Evolutionary conservation across 1,140 invertebrate species (phyloP).

Genomic region (Panagrolaimus sp.): DNA sequence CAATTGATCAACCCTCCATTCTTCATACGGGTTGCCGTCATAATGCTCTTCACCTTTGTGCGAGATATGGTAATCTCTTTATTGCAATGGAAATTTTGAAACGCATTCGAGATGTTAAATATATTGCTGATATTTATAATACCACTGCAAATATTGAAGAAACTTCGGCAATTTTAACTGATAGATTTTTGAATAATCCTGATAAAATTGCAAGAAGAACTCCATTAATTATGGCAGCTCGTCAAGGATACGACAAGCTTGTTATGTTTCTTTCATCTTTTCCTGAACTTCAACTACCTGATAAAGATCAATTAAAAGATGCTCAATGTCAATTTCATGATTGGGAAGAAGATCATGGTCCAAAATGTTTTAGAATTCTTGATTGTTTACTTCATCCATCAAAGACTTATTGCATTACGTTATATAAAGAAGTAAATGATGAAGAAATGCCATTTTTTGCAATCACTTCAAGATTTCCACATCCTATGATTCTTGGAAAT

Average conservation of each 20-base stretch:
- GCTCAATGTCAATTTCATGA: neutral
- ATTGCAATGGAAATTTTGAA: conserved; percentile 2
- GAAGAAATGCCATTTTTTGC: neutral
- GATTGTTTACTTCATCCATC: neutral
- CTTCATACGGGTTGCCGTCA: neutral
- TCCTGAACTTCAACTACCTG: neutral
- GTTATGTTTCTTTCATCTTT: neutral
- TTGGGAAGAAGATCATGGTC: neutral
- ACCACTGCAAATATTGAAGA: neutral
- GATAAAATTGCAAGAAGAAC: neutral
- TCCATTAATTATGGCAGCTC: neutral
- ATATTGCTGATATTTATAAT: neutral
- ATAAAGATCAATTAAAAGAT: too few relatives aligned
- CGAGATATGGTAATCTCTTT: neutral
- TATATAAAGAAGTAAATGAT: neutral
- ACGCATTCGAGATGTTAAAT: neutral
- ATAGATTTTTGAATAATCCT: neutral
- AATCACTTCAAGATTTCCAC: neutral
- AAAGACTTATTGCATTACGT: neutral
- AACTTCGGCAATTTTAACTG: neutral
- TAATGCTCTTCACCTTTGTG: neutral
- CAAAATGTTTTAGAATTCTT: neutral
- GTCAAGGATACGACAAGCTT: neutral
- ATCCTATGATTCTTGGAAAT: neutral
- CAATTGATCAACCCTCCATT: neutral